A percentile compares a stretch with the other conserved stretches of the same genome.
phyloP scores from a whole-genome alignment of 2,888 invertebrate species.

The Aproaerema taeniolella region DNA sequence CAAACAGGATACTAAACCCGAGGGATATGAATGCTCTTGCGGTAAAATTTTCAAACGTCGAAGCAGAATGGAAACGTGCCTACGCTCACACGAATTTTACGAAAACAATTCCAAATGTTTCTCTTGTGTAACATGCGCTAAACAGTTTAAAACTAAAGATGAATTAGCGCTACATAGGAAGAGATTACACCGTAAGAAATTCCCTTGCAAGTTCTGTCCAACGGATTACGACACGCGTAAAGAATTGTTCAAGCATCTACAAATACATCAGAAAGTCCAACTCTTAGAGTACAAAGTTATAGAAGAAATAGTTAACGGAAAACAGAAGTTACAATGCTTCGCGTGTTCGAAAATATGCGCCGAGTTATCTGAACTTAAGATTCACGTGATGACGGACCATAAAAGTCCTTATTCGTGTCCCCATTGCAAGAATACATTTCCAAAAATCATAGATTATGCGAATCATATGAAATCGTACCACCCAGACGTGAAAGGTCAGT shows the following conservation, averaged over 20 bases:
- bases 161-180: conserved; percentile 51
- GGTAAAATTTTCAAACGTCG: conserved; percentile 50
- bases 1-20: too few species aligned
- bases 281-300: conserved; percentile 67
- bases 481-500: conserved; percentile 55
- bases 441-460: conserved; percentile 58
- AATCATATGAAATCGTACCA: conserved; percentile 59
- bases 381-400: conserved; percentile 63
- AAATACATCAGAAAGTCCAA: conserved; percentile 63
- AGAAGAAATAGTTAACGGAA: conserved; percentile 57
- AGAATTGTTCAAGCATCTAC: conserved; percentile 61
- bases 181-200: conserved; percentile 53
- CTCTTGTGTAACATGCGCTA: conserved; percentile 49
- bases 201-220: conserved; percentile 67
- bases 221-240: conserved; percentile 64
- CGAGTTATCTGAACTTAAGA: conserved; percentile 55
- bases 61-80: conserved; percentile 60
- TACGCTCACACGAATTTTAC: conserved; percentile 46
- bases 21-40: conserved; percentile 60
- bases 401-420: conserved; percentile 56
- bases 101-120: conserved; percentile 33
- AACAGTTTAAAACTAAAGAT: conserved; percentile 52
- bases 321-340: conserved; percentile 58
- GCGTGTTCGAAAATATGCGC: conserved; percentile 53
- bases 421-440: conserved; percentile 48